phyloP scores from a whole-genome alignment of 2,797 vertebrate species.

The Phataginus tetradactyla region DNA sequence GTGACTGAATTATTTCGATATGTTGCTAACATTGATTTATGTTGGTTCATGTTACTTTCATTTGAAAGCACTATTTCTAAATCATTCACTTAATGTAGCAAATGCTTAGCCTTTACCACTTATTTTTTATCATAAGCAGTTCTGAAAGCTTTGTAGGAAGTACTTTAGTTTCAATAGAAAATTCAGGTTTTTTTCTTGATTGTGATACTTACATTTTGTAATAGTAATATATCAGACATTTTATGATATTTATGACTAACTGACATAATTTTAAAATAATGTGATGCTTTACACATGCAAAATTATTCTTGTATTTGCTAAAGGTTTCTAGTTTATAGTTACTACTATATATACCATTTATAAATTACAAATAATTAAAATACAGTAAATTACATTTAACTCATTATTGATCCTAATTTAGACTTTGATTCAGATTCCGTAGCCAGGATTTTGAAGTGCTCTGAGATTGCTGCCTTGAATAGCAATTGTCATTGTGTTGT shows the following conservation, averaged over 20 bases:
- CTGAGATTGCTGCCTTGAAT: constrained; percentile 24
- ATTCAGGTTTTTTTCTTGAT: constrained; percentile 52
- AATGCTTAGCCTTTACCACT: constrained; percentile 82
- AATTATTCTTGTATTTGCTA: constrained; percentile 25
- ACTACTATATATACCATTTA: background rate
- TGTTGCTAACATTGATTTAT: constrained; percentile 87
- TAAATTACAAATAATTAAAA: constrained; percentile 55
- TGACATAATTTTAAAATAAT: constrained; percentile 41
- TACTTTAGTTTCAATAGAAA: constrained; percentile 70
- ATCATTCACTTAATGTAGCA: constrained; percentile 82
- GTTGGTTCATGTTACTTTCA: constrained; percentile 86
- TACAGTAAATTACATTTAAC: constrained; percentile 14
- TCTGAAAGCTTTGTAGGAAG: constrained; percentile 78
- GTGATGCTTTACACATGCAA: background rate
- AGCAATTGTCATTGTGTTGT: background rate
- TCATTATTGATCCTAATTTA: constrained; percentile 20
- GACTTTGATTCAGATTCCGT: constrained; percentile 13
- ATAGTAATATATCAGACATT: background rate
- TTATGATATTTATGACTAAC: background rate
- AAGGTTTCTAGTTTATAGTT: constrained; percentile 30
- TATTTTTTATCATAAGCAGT: constrained; percentile 82
- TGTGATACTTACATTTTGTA: constrained; percentile 57
- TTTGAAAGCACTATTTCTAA: constrained; percentile 86
- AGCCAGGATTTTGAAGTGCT: constrained; percentile 12
- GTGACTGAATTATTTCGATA: constrained; percentile 85